Percentiles rank a stretch among this genome's conserved stretches.
Conservation (phyloP, 1,140 invertebrate genomes). For the Idris sp. region DNA sequence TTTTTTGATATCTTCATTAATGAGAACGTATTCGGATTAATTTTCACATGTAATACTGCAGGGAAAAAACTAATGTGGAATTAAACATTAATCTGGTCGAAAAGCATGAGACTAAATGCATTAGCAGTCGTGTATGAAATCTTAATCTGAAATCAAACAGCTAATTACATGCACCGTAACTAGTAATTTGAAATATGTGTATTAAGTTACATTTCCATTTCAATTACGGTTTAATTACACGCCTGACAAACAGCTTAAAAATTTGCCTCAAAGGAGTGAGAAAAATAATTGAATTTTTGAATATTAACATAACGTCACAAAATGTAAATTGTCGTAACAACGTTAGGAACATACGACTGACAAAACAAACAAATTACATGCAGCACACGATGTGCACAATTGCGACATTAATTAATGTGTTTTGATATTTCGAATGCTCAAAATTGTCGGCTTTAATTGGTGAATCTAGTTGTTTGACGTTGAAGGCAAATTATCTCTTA, state of each 20-base stretch:
- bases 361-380: no score
- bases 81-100: constrained; percentile 23
- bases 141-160: constrained; percentile 36
- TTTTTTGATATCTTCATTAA: no score
- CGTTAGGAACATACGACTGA: background rate
- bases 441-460: constrained; percentile 26
- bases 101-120: constrained; percentile 8
- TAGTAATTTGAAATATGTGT: constrained; percentile 32
- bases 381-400: background rate
- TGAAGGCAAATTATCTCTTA: constrained; percentile 20
- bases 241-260: constrained; percentile 13
- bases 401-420: constrained; percentile 1
- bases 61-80: background rate
- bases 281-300: constrained; percentile 9
- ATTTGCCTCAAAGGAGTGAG: background rate
- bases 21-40: background rate
- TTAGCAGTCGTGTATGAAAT: constrained; percentile 25
- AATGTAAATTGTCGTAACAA: background rate
- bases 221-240: constrained; percentile 32
- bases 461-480: constrained; percentile 30
- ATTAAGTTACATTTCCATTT: constrained; percentile 42
- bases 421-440: constrained; percentile 7
- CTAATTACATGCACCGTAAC: constrained; percentile 34
- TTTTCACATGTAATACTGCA: background rate
- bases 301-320: background rate